Evolutionary conservation across 2,113 vertebrate genomes (phyloP), one percentile per base, ranked within the genome.

Genomic region (Cryptoleucopteryx plumbea): DNA sequence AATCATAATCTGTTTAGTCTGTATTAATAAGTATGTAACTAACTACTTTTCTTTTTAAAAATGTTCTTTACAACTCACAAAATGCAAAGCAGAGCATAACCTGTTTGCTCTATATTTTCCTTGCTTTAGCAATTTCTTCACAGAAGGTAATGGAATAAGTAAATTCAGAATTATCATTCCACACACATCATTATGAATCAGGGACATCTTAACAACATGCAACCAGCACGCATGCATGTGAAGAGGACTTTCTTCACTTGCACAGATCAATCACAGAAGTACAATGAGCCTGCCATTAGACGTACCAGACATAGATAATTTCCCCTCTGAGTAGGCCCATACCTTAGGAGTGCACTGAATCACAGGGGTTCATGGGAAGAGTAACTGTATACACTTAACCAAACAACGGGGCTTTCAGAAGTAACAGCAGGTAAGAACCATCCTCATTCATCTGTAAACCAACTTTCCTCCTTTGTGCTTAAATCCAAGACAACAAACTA

Each of bases 251-350:
- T 23, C 45, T 21, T 62, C 53, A 31, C 61, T 31, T 31, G 16
- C 7, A 15, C 20, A 47, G 20, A 17, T 31, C 18, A 31, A 6
- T 22, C 19, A 36, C 40, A 38, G n/a, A 34, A 75, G 14, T 16
- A 15, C 55, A 21, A 40, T 2, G 2, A 72, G 20, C 27, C 25
- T 50, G n/a, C 31, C 40, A 4, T 32, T 4, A 48, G n/a, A 20
- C 0, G 1, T 29, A 34, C 19, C 52, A 31, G 18, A 23, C 2
- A 7, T 9, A 10, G 26, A 38, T 32, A 45, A 21, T 17, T n/a
- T 17, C 25, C 22, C 11, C 34, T 40, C 26, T 13, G 42, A 50
- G 36, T 11, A 56, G 42, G 23, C 32, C 59, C 0, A 1, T n/a
- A 50, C 32, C 16, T 20, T 19, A 27, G 19, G 21, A 67, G 9